phyloP scores from a whole-genome alignment of 2,113 vertebrate genomes.

The Erinaceus europaeus region DNA sequence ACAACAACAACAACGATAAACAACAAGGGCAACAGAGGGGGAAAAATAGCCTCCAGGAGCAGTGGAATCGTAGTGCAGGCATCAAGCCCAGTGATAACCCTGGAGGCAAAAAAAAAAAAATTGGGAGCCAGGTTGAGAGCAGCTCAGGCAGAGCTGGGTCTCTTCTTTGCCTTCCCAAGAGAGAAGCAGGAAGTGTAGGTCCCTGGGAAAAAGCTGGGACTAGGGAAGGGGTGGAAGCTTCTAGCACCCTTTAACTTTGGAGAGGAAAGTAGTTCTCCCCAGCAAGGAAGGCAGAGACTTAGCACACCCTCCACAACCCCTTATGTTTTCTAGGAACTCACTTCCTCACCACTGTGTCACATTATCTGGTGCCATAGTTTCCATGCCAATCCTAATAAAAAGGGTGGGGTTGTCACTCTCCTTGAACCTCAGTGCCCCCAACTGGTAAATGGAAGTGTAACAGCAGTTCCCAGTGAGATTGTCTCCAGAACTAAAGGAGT shows the following conservation, averaged over 20 bases:
- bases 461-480: background rate
- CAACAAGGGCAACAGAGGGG: too few species aligned
- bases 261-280: background rate
- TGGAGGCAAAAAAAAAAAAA: too few species aligned
- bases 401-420: background rate
- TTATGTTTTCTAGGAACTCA: background rate
- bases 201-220: background rate
- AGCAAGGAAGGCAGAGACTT: background rate
- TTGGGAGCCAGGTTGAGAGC: too few species aligned
- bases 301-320: background rate
- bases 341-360: conserved; percentile 6
- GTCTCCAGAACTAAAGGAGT: background rate
- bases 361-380: conserved; percentile 13
- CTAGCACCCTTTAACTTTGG: background rate
- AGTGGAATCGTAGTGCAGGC: too few species aligned
- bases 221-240: background rate
- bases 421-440: background rate
- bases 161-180: background rate
- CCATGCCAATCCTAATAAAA: conserved; percentile 17
- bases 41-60: too few species aligned
- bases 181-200: background rate
- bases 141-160: background rate
- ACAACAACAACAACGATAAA: too few species aligned
- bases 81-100: too few species aligned
- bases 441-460: background rate